phyloP scores from a whole-genome alignment of 2,888 invertebrate species.

The Lochmaea crataegi region DNA sequence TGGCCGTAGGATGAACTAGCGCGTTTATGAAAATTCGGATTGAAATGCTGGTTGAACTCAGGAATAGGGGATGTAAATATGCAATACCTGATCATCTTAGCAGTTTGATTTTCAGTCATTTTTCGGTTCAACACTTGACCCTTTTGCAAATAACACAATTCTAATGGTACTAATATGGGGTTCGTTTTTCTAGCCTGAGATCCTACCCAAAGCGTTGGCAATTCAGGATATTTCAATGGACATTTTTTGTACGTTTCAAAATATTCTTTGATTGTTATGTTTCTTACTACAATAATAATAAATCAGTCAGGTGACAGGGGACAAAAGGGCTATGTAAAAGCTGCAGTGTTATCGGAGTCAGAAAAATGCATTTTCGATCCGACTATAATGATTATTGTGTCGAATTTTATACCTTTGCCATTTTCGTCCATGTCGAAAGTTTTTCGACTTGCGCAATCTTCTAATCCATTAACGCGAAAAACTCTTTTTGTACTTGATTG shows the following conservation, averaged over 20 bases:
- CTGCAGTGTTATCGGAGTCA: too few species aligned
- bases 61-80: too few species aligned
- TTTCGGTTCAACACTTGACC: constrained; percentile 85
- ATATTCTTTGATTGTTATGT: constrained; percentile 66
- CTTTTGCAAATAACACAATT: constrained; percentile 81
- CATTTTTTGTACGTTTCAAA: constrained; percentile 60
- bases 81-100: constrained; percentile 79
- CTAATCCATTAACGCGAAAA: constrained; percentile 50
- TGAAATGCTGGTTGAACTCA: too few species aligned
- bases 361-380: background rate
- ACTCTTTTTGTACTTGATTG: constrained; percentile 62
- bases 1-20: too few species aligned
- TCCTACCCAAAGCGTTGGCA: constrained; percentile 87
- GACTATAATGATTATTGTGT: background rate
- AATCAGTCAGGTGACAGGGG: background rate
- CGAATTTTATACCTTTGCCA: background rate
- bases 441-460: background rate
- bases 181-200: constrained; percentile 66
- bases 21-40: too few species aligned
- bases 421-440: background rate
- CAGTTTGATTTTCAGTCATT: constrained; percentile 84
- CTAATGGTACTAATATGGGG: constrained; percentile 83
- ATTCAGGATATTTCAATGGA: constrained; percentile 71
- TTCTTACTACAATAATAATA: background rate
- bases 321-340: too few species aligned